These are phyloP conservation scores for Heliconius congener DNA, from an alignment of 1,140 invertebrate genomes.

Conservation along the genomic window DNA sequence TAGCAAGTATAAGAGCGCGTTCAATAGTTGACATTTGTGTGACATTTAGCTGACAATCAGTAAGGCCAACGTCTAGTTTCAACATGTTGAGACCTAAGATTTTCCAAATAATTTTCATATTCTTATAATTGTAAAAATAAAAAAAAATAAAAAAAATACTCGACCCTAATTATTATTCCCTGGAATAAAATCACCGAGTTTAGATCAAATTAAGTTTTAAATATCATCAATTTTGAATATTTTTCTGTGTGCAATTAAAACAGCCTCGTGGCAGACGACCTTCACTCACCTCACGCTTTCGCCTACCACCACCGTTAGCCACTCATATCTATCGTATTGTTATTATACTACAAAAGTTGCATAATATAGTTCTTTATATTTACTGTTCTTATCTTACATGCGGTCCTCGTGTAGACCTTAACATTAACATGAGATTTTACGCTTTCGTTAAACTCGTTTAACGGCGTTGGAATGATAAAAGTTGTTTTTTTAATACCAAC, in stretches of 20 bases:
- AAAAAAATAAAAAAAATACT: not conserved
- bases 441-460: conserved; percentile 13
- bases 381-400: not conserved
- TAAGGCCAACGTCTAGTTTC: conserved; percentile 39
- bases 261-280: conserved; percentile 39
- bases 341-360: conserved; percentile 52
- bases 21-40: conserved; percentile 64
- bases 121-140: not conserved
- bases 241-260: not conserved
- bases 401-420: conserved; percentile 17
- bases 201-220: not conserved
- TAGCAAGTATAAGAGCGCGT: conserved; percentile 29
- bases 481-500: not conserved
- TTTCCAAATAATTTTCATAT: not conserved
- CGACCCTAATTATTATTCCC: not conserved
- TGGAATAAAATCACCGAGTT: not conserved
- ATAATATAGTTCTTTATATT: conserved; percentile 35
- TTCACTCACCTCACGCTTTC: conserved; percentile 59
- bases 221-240: not conserved
- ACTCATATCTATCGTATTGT: conserved; percentile 57
- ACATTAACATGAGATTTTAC: conserved; percentile 18
- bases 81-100: conserved; percentile 21
- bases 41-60: conserved; percentile 60
- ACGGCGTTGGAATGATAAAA: not conserved
- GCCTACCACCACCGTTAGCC: conserved; percentile 63